Evolutionary conservation across 2,113 vertebrate genomes (phyloP), one percentile per base, ranked within the genome.

Genomic region (Dicentrarchus labrax): DNA sequence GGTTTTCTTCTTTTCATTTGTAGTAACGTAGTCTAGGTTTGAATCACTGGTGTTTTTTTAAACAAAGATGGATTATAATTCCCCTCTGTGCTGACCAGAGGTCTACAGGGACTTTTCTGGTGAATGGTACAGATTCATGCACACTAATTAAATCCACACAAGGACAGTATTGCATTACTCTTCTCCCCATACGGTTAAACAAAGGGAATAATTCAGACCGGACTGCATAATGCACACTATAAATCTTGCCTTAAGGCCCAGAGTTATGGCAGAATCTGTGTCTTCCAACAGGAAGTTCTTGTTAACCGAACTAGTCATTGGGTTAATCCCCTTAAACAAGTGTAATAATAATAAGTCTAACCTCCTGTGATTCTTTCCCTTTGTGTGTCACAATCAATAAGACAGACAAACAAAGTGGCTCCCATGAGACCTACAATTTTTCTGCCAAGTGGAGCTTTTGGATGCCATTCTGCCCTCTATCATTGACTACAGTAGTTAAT

Each of bases 331-430:
- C 4, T 72, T 17, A 70, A 72, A 81, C 19, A 47, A 57, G 24
- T 67, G 43, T 30, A 8, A 57, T 80, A 8, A 57, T 80, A 59
- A 77, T 39, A 59, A 53, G 38, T 38, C 39, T 15, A 45, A 73
- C 0, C 12, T 19, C 41, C 47, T 41, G 24, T 67, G 62, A 70
- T 57, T 50, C 36, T 65, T 83, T 75, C 21, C 4, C 19, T 79
- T 59, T 77, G 65, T 76, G 19, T 53, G 41, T 83, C 47, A 16
- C 5, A 15, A 88, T 89, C 82, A 85, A 83, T 91, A 41, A 51
- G 4, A 76, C 22, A 68, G 79, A 74, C 45, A 72, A 72, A 72
- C 21, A 57, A 45, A 69, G 62, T 73, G 43, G 74, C 54, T 72
- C 81, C 53, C 59, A 12, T 13, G 72, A 71, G 70, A 81, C 3